Evolutionary conservation across 2,113 vertebrate genomes (phyloP).

Genomic region (Podarcis raffonei): DNA sequence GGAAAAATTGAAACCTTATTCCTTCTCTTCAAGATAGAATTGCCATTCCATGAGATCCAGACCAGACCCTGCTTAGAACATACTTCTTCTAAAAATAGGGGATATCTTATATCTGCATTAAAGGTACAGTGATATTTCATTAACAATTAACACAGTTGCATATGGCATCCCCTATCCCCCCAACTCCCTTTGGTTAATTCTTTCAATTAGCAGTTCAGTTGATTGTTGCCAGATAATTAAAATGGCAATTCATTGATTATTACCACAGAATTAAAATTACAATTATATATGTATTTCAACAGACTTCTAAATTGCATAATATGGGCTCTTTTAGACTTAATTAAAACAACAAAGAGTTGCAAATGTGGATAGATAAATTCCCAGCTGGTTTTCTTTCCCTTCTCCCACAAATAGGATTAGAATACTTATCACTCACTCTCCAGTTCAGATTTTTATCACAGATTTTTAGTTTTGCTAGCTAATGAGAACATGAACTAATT

Average conservation of each 20-base stretch:
- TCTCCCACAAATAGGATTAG: conserved; percentile 68
- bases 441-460: conserved; percentile 56
- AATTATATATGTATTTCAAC: conserved; percentile 52
- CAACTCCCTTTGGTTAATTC: conserved; percentile 21
- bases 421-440: conserved; percentile 62
- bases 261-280: conserved; percentile 36
- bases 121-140: conserved; percentile 35
- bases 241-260: conserved; percentile 37
- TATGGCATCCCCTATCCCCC: conserved; percentile 17
- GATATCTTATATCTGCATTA: conserved; percentile 33
- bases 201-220: conserved; percentile 45
- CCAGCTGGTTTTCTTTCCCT: conserved; percentile 59
- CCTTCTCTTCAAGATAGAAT: conserved; percentile 6
- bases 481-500: conserved; percentile 62
- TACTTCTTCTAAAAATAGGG: conserved; percentile 7
- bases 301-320: conserved; percentile 50
- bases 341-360: conserved; percentile 58
- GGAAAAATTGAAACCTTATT: conserved; percentile 18
- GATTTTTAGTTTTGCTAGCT: conserved; percentile 51
- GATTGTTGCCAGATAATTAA: conserved; percentile 32
- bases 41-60: neutral
- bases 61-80: conserved; percentile 18
- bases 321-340: conserved; percentile 56
- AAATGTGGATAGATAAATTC: conserved; percentile 44
- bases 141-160: conserved; percentile 8